These are phyloP conservation scores for Lutjanus campechanus DNA, from an alignment of 2,797 vertebrate species.

Conservation along the genomic window DNA sequence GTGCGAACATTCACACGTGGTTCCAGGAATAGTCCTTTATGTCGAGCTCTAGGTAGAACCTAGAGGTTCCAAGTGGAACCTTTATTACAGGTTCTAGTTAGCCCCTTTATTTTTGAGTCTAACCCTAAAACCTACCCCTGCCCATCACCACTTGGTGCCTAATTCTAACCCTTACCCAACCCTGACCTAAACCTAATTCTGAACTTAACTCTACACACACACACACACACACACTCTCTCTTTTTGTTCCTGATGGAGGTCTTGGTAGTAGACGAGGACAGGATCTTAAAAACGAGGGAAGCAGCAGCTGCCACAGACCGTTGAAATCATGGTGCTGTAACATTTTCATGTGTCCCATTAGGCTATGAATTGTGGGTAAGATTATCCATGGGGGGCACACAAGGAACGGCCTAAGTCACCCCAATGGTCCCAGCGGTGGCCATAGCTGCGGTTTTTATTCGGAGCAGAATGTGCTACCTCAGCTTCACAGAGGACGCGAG, in stretches of 20 bases:
- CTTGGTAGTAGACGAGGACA: neutral
- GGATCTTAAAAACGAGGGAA: neutral
- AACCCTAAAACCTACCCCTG: no score
- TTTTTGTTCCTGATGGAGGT: constrained; percentile 11
- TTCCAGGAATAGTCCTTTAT: no score
- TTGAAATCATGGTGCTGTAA: constrained; percentile 21
- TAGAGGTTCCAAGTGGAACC: no score
- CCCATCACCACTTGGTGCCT: no score
- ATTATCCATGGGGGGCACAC: constrained; percentile 26
- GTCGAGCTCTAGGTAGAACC: no score
- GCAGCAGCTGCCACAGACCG: constrained; percentile 19
- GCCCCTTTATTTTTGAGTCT: no score
- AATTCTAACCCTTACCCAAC: no score
- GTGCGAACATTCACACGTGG: no score
- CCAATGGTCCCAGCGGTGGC: constrained; percentile 17
- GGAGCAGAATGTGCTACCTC: constrained; percentile 32
- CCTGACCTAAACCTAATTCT: no score
- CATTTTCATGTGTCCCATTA: constrained; percentile 44
- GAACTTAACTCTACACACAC: neutral
- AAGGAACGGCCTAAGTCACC: constrained; percentile 23
- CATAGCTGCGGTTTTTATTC: constrained; percentile 30
- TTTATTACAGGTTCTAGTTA: no score
- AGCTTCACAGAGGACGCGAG: constrained; percentile 13
- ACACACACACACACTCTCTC: neutral
- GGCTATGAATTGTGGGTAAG: constrained; percentile 41